Conservation (phyloP, 2,797 vertebrate species). For the Muscicapa comitata region DNA sequence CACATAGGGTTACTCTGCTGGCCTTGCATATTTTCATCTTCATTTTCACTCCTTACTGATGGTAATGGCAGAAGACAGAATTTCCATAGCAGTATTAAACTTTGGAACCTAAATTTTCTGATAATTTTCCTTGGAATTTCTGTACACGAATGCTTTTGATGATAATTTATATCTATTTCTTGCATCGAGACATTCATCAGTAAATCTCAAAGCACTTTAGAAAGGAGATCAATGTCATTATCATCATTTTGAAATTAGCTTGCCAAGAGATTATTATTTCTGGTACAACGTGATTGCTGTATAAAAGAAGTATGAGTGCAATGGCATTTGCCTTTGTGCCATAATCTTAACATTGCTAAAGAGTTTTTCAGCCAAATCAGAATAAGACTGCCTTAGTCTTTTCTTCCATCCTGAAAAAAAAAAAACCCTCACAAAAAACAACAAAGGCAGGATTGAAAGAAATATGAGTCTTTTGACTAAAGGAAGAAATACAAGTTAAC, state of each 20-base stretch:
- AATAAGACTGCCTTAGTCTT: not conserved
- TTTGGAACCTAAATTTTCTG: constrained; percentile 30
- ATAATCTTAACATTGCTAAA: not conserved
- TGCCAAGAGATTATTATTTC: constrained; percentile 61
- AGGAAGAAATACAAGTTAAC: not conserved
- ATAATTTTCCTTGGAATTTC: constrained; percentile 47
- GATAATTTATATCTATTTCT: constrained; percentile 63
- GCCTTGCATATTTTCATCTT: not conserved
- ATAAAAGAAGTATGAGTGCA: constrained; percentile 31
- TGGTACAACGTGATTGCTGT: constrained; percentile 48
- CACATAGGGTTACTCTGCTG: constrained; percentile 28
- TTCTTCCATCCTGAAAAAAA: not conserved
- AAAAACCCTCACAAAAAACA: not conserved
- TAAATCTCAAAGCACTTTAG: constrained; percentile 55
- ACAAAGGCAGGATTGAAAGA: not conserved
- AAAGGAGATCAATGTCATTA: constrained; percentile 64
- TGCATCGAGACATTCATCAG: constrained; percentile 49
- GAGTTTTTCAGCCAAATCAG: not conserved
- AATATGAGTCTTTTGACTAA: not conserved
- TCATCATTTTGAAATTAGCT: constrained; percentile 60
- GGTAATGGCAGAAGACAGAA: constrained; percentile 15
- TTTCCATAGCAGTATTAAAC: constrained; percentile 2
- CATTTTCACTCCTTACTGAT: not conserved
- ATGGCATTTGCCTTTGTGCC: constrained; percentile 35
- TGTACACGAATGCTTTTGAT: constrained; percentile 49